phyloP scores from a whole-genome alignment of 2,113 vertebrate genomes.

The Megatriorchis doriae region DNA sequence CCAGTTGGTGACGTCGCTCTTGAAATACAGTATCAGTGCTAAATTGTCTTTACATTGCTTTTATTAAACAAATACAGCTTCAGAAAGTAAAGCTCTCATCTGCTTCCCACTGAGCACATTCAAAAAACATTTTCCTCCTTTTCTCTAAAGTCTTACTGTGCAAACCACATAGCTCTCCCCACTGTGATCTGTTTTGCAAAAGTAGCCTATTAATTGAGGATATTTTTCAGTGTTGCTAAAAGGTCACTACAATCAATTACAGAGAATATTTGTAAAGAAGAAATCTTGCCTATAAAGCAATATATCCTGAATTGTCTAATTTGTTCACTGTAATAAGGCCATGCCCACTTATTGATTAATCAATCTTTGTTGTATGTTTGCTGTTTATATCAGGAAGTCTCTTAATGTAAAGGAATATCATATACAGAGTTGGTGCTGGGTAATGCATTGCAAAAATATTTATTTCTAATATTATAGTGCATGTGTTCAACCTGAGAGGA shows the following conservation, averaged over 20 bases:
- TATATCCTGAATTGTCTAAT: conserved; percentile 68
- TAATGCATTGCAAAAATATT: conserved; percentile 48
- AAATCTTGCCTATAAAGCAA: conserved; percentile 70
- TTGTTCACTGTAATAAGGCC: conserved; percentile 76
- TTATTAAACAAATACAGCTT: not conserved
- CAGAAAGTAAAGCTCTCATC: conserved; percentile 16
- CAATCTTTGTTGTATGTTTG: conserved; percentile 61
- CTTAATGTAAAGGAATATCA: conserved; percentile 63
- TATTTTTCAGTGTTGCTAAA: conserved; percentile 60
- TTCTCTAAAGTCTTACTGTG: not conserved
- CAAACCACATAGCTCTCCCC: not conserved
- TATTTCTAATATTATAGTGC: not conserved
- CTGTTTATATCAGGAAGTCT: conserved; percentile 64
- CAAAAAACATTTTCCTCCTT: not conserved
- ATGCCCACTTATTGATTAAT: conserved; percentile 75
- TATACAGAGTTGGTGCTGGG: conserved; percentile 3
- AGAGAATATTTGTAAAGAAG: conserved; percentile 62
- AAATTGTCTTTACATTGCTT: not conserved
- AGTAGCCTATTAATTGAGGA: conserved; percentile 50
- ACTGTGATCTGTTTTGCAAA: conserved; percentile 30
- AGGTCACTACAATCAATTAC: conserved; percentile 71
- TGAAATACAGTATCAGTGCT: not conserved
- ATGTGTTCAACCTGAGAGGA: not conserved
- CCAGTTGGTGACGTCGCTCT: not conserved
- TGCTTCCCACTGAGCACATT: not conserved